A percentile compares a stretch with the other conserved stretches of the same genome.
These are phyloP conservation scores for Myrmecobius fasciatus DNA, from an alignment of 2,113 vertebrate genomes.

Conservation along the genomic window DNA sequence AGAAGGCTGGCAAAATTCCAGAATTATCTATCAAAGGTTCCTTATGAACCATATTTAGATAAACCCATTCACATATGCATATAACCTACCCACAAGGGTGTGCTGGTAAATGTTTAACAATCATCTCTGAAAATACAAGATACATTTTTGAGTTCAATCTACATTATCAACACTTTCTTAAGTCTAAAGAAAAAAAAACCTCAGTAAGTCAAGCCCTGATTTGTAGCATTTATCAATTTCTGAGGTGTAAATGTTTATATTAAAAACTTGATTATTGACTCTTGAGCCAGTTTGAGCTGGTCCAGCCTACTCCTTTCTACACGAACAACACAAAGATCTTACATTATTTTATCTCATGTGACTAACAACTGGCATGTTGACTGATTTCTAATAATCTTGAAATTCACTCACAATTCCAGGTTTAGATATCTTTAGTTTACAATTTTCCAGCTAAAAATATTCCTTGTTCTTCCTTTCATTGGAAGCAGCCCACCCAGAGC, in stretches of 20 bases:
- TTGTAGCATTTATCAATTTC: not conserved
- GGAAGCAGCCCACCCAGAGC: not conserved
- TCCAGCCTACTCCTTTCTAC: not conserved
- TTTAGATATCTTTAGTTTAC: accelerated
- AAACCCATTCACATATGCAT: not conserved
- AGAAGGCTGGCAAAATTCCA: not conserved
- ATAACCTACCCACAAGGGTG: not conserved
- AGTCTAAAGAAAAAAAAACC: not conserved
- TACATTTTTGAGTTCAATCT: not conserved
- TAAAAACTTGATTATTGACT: not conserved
- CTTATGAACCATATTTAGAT: not conserved
- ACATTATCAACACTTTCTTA: not conserved
- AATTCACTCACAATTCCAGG: not conserved
- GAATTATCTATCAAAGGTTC: not conserved
- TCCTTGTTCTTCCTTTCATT: not conserved
- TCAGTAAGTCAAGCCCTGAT: not conserved
- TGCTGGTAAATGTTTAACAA: not conserved
- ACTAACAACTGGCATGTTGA: not conserved
- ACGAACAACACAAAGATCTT: not conserved
- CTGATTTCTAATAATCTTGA: conserved; percentile 27
- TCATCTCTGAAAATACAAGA: not conserved
- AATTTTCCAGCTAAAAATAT: conserved; percentile 27
- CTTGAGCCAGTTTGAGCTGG: not conserved
- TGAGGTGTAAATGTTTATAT: not conserved
- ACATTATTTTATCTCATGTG: not conserved